Evolutionary conservation across 1,140 invertebrate species (phyloP), one percentile per base, ranked within the genome.

Genomic region (Dendrolimus punctatus): DNA sequence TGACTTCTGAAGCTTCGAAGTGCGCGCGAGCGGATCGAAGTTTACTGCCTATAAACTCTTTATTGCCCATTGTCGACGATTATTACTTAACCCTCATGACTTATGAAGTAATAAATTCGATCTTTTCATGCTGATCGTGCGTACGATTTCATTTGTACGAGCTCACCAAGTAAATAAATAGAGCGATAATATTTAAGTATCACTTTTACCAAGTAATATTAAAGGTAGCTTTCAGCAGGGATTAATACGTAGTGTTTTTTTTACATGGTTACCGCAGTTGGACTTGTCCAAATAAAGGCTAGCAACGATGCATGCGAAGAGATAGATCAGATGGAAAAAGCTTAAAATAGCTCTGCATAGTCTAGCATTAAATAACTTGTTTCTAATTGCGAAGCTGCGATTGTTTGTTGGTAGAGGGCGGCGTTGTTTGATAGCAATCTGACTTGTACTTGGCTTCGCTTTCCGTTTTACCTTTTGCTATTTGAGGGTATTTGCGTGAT

Each of bases 31-130:
- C 54, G 67, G 69, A 79, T 81, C 79, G 79, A 79, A 77, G 62
- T 85, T 82, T 85, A 85, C 68, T 73, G 75, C 73, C 79, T 78
- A 82, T 85, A 85, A 85, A 82, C 50, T 76, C 72, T 82, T 85
- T 85, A 82, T 81, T 72, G 76, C 72, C 76, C 75, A 85, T 82
- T 85, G 76, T 85, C 77, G 73, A 74, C 73, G 71, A 82, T 80
- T 82, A 85, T 81, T 82, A 78, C 79, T 78, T 75, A 85, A 78
- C 76, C 77, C 79, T 76, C 67, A 75, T 80, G 77, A 81, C 81
- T 82, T 85, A 85, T 82, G 77, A 80, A 78, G 77, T 76, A 76
- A 81, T 85, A 82, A 82, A 78, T 78, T 79, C 69, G 64, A 75
- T 72, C 72, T 74, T 73, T 71, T 70, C 71, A 75, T 75, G 67